phyloP scores from a whole-genome alignment of 2,113 vertebrate species.

The Buteo buteo region DNA sequence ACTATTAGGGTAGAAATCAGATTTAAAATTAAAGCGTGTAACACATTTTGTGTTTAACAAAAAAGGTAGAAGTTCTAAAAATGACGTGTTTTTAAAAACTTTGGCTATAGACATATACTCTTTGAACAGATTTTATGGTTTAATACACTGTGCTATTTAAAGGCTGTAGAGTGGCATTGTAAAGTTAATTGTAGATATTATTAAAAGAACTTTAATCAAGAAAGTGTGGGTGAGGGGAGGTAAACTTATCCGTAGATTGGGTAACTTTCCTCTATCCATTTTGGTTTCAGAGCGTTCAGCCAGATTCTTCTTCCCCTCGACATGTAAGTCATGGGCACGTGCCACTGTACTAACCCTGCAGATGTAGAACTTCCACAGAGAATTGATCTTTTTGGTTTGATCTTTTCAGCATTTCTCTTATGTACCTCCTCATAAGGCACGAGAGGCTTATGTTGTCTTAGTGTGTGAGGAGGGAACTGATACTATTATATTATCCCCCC shows the following conservation, averaged over 20 bases:
- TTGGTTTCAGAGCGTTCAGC: slow-evolving; percentile 90
- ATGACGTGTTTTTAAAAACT: too few species aligned
- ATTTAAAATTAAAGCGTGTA: neutral
- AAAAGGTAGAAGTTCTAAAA: neutral
- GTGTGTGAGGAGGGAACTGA: neutral
- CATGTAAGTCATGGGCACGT: slow-evolving; percentile 82
- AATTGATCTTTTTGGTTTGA: neutral
- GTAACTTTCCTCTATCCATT: neutral
- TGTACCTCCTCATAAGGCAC: neutral
- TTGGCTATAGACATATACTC: neutral
- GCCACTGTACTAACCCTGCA: slow-evolving; percentile 14
- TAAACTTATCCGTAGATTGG: neutral
- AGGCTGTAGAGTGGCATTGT: neutral
- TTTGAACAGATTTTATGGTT: neutral
- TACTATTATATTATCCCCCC: fast-evolving
- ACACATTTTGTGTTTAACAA: neutral
- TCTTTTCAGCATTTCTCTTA: neutral
- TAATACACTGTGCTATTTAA: neutral
- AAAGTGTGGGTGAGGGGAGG: neutral
- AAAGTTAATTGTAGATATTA: neutral
- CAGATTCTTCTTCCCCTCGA: slow-evolving; percentile 96
- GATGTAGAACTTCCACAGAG: slow-evolving; percentile 27
- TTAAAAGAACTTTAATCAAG: neutral
- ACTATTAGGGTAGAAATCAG: neutral
- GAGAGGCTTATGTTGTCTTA: neutral